Evolutionary conservation across 2,888 invertebrate species (phyloP).

Genomic region (Drosophila kanekoi): DNA sequence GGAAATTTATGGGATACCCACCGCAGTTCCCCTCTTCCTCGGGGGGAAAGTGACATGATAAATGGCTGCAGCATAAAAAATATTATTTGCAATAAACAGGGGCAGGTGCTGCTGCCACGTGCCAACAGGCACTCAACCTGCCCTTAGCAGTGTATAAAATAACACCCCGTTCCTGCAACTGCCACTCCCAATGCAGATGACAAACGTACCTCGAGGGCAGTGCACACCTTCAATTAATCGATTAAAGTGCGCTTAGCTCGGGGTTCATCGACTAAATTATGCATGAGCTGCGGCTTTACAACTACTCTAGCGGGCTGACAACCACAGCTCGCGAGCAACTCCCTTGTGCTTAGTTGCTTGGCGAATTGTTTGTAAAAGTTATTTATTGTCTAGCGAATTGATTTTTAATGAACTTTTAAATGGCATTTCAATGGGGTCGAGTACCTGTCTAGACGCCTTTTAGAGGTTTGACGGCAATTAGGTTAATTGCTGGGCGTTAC

Average conservation of each 20-base stretch:
- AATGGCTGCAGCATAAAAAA: slow-evolving; percentile 48
- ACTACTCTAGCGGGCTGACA: slow-evolving; percentile 1
- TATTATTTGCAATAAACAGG: slow-evolving; percentile 33
- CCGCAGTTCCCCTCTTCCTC: slow-evolving; percentile 14
- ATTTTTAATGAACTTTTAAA: slow-evolving; percentile 53
- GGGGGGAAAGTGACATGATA: slow-evolving; percentile 54
- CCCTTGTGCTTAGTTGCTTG: slow-evolving; percentile 16
- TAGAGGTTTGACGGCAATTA: slow-evolving; percentile 36
- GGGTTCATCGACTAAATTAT: slow-evolving; percentile 46
- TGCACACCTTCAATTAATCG: slow-evolving; percentile 36
- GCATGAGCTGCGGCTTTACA: slow-evolving; percentile 37
- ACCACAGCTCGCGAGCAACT: not conserved
- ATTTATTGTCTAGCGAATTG: slow-evolving; percentile 57
- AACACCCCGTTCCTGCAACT: not conserved
- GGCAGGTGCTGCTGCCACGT: slow-evolving; percentile 65
- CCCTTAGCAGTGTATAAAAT: slow-evolving; percentile 1
- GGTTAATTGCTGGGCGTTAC: slow-evolving; percentile 49
- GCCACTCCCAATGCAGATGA: slow-evolving; percentile 47
- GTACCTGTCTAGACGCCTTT: slow-evolving; percentile 51
- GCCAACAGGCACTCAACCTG: slow-evolving; percentile 31
- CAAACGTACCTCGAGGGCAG: slow-evolving; percentile 29
- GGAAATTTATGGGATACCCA: slow-evolving; percentile 34
- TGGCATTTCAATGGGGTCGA: slow-evolving; percentile 22
- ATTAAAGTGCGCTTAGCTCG: slow-evolving; percentile 51
- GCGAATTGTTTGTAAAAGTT: slow-evolving; percentile 25